phyloP scores from a whole-genome alignment of 2,888 invertebrate genomes.

The Microchrysa polita region DNA sequence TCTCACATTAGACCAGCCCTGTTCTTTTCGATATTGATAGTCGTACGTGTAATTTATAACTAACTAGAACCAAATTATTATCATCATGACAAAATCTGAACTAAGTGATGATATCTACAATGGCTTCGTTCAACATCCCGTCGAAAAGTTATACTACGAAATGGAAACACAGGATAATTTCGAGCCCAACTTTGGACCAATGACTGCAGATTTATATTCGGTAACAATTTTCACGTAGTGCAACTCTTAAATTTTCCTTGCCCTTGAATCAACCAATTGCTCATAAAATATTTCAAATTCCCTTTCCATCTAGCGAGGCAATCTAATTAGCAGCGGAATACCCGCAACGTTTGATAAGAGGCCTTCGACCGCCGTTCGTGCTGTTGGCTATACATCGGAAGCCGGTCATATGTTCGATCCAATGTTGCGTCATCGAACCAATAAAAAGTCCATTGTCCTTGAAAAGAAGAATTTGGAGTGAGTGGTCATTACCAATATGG shows the following conservation, averaged over 20 bases:
- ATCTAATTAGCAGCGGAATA: constrained; percentile 19
- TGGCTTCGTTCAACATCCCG: constrained; percentile 42
- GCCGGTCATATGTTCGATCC: constrained; percentile 76
- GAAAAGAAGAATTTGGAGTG: constrained; percentile 68
- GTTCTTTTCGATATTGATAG: too few species aligned
- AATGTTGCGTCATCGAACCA: constrained; percentile 72
- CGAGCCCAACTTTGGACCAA: constrained; percentile 30
- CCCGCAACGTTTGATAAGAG: constrained; percentile 64
- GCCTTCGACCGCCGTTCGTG: constrained; percentile 97
- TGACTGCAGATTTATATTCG: constrained; percentile 40
- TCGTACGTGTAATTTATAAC: background rate
- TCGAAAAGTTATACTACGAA: constrained; percentile 44
- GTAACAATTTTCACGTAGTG: constrained; percentile 4
- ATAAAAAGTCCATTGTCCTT: constrained; percentile 68
- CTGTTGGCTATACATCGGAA: constrained; percentile 93
- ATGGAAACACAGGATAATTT: constrained; percentile 39
- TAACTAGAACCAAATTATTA: background rate
- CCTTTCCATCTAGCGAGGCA: constrained; percentile 32
- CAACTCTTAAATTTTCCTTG: background rate
- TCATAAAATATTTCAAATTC: constrained; percentile 15
- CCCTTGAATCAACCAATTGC: too few species aligned
- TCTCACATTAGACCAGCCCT: too few species aligned
- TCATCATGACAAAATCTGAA: constrained; percentile 28
- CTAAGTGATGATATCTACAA: constrained; percentile 40
- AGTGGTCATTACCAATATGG: background rate